Evolutionary conservation across 2,797 vertebrate genomes (phyloP).

Genomic region (Anomalospiza imberbis): DNA sequence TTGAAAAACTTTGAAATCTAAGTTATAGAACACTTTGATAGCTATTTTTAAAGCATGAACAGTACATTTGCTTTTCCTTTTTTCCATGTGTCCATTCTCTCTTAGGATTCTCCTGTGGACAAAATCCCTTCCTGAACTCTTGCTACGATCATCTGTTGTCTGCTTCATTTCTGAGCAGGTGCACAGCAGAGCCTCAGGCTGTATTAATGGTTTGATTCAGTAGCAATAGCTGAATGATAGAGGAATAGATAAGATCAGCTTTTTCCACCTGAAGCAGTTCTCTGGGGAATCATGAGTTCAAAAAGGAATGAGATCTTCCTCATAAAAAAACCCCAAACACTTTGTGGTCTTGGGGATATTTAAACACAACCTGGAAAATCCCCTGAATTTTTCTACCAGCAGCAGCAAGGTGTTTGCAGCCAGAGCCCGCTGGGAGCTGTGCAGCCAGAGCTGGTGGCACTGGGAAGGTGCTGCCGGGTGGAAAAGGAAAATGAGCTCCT

Average conservation of each 20-base stretch:
- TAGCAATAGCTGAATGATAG: background rate
- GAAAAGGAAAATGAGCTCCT: background rate
- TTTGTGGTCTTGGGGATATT: background rate
- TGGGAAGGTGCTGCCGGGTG: background rate
- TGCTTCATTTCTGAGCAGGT: background rate
- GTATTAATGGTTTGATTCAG: background rate
- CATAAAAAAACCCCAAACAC: background rate
- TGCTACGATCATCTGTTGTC: background rate
- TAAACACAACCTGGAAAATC: background rate
- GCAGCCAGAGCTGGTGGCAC: background rate
- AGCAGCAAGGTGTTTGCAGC: background rate
- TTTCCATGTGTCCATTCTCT: background rate
- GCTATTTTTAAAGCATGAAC: background rate
- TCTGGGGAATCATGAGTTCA: background rate
- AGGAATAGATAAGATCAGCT: background rate
- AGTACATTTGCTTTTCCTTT: background rate
- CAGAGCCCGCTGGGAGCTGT: background rate
- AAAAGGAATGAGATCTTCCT: background rate
- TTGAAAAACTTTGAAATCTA: background rate
- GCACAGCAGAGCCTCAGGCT: background rate
- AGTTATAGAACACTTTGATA: background rate
- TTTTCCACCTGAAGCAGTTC: background rate
- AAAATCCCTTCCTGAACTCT: background rate
- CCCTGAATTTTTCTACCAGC: background rate
- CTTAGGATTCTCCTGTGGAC: background rate